These are phyloP conservation scores for Hyalella azteca DNA, from an alignment of 2,888 invertebrate species.

Conservation along the genomic window DNA sequence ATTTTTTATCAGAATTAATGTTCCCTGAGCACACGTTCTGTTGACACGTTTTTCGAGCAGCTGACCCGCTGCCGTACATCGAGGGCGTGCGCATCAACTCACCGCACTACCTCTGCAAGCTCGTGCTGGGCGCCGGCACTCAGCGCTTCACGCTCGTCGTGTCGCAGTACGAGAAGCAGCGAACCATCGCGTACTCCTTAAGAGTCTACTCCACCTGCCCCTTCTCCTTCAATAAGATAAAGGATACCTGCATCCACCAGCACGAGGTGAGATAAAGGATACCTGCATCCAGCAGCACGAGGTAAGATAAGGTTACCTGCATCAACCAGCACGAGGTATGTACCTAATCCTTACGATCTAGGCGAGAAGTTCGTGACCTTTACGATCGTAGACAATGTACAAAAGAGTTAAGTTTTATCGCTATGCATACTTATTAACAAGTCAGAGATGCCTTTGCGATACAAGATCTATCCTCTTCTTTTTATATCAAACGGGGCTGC, in stretches of 20 bases:
- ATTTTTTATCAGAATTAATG: too few species aligned
- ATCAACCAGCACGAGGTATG: too few species aligned
- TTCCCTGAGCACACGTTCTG: too few species aligned
- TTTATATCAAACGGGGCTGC: too few species aligned
- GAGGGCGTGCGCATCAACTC: conserved; percentile 95
- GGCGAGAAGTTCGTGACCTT: too few species aligned
- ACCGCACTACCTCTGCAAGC: conserved; percentile 92
- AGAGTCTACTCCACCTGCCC: conserved; percentile 85
- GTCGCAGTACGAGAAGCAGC: conserved; percentile 91
- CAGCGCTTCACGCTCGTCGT: conserved; percentile 81
- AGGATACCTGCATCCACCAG: conserved; percentile 72
- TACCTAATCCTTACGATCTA: too few species aligned
- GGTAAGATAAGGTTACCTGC: conserved; percentile 67
- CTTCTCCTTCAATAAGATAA: conserved; percentile 77
- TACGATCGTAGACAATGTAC: too few species aligned
- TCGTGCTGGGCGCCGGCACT: conserved; percentile 71
- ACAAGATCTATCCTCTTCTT: too few species aligned
- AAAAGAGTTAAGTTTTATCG: too few species aligned
- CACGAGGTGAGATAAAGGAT: conserved; percentile 70
- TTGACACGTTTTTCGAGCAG: too few species aligned
- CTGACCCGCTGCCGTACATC: conserved; percentile 87
- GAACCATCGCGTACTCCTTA: conserved; percentile 87
- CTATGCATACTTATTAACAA: too few species aligned
- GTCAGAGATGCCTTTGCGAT: too few species aligned
- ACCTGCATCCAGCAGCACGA: conserved; percentile 73